These are phyloP conservation scores for Holacanthella duospinosa DNA, from an alignment of 2,888 invertebrate species.

Conservation along the genomic window DNA sequence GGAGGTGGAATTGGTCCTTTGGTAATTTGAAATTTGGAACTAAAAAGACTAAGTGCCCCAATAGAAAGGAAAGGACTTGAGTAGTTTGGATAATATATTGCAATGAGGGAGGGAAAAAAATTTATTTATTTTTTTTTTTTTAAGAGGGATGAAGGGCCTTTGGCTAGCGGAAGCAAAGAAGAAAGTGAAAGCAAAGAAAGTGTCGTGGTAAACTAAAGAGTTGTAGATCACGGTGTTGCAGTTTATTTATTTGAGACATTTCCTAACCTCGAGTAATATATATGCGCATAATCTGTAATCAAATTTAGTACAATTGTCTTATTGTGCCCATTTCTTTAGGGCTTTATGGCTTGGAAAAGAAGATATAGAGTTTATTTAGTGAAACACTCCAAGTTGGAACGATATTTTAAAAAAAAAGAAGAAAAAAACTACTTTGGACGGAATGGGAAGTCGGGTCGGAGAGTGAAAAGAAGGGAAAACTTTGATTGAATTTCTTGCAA, in stretches of 20 bases:
- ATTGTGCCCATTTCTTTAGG: constrained; percentile 38
- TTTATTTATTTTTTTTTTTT: background rate
- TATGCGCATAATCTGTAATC: constrained; percentile 40
- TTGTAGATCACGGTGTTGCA: constrained; percentile 22
- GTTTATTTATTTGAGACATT: constrained; percentile 35
- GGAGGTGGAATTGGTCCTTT: too few species aligned
- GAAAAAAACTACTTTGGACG: constrained; percentile 9
- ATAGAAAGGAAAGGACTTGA: background rate
- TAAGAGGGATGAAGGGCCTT: constrained; percentile 4
- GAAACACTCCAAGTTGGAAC: constrained; percentile 38
- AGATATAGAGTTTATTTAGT: constrained; percentile 41
- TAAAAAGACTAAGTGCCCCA: too few species aligned
- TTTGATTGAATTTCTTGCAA: constrained; percentile 39
- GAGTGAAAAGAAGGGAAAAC: constrained; percentile 27
- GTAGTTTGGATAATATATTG: background rate
- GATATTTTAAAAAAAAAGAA: constrained; percentile 39
- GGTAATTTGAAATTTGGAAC: background rate
- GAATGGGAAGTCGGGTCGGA: constrained; percentile 1
- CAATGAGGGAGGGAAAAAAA: too few species aligned
- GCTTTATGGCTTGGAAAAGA: constrained; percentile 41
- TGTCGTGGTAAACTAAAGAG: constrained; percentile 24
- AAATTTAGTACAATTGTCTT: constrained; percentile 41
- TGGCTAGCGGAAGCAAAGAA: background rate
- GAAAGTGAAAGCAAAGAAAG: background rate
- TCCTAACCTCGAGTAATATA: constrained; percentile 39